Base-by-base conservation (phyloP, 2,888 invertebrate genomes). In the Plebejus melissa region DNA sequence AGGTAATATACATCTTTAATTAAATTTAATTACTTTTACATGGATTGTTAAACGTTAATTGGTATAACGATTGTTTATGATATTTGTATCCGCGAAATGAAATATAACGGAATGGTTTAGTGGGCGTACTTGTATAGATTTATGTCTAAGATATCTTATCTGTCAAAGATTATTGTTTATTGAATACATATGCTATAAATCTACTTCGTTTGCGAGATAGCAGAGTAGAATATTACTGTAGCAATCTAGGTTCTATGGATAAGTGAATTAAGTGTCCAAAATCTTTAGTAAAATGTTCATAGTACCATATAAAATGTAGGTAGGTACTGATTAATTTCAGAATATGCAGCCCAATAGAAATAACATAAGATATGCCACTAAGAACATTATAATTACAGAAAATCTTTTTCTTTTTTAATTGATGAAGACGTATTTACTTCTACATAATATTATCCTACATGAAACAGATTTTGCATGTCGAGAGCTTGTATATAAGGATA, bases 141-240 rank as follows among this genome's bases (percentile, higher is more conserved):
- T 50, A 72, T 50, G 72, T 72, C 32, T 72, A 16, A 11, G 41
- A 46, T 71, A 71, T 71, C 71, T 71, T 71, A 71, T 50, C 72
- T 54, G 54, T 72, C 72, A 54, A 54, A 54, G 50, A 50, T 71
- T 72, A 76, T 74, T 74, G 60, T 74, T 69, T 69, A 69, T 76
- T 69, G 74, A 76, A 69, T 60, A 76, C 74, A 60, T 46, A 65
- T 36, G 36, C 36, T 32, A 74, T 76, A 60, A 72, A 72, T 71
- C 41, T 71, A 58, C 6, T 57, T 41, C 75, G 58, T 57, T 65
- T 65, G 32, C 32, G 11, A 65, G 65, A 32, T 65, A 65, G 32
- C 65, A 32, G 16, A 65, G 5, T 32, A 36, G 4, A 11, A 32
- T 32, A 65, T 65, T 65, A 11, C 65, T 65, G 32, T 65, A 36